phyloP scores from a whole-genome alignment of 2,113 vertebrate genomes.

The Cryptotis parvus region DNA sequence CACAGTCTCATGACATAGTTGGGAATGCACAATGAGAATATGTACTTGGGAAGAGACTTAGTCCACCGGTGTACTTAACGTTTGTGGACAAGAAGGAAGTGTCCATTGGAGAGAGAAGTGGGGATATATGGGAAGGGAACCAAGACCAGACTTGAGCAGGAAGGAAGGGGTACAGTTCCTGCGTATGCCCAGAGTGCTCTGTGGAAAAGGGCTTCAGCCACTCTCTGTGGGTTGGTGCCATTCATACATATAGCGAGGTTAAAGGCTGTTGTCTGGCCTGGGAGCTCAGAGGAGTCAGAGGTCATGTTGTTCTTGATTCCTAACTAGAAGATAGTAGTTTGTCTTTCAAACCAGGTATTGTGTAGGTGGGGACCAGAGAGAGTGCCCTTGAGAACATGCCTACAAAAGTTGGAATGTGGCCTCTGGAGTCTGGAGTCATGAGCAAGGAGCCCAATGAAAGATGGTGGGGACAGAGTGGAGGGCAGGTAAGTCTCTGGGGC shows the following conservation, averaged over 20 bases:
- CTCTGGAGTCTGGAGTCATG: not conserved
- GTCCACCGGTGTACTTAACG: too few relatives aligned
- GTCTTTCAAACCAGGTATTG: not conserved
- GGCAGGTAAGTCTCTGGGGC: not conserved
- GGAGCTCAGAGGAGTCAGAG: not conserved
- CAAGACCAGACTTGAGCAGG: not conserved
- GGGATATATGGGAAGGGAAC: not conserved
- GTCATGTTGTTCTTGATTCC: not conserved
- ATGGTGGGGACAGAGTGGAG: not conserved
- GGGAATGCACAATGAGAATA: not conserved
- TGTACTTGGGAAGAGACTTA: not conserved
- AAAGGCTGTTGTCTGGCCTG: not conserved
- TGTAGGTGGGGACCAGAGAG: not conserved
- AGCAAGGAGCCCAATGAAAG: not conserved
- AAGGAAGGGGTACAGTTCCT: not conserved
- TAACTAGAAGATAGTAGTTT: not conserved
- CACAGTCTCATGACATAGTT: not conserved
- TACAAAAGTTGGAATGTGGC: not conserved
- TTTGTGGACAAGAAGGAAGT: not conserved
- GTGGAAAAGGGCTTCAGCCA: too few relatives aligned
- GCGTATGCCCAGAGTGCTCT: not conserved
- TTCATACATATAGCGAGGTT: too few relatives aligned
- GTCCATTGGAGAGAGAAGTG: not conserved
- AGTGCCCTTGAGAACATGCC: not conserved
- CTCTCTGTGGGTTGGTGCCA: not conserved